Evolutionary conservation across 2,797 vertebrate genomes (phyloP).

Genomic region (Dendrocincla tyrannina): DNA sequence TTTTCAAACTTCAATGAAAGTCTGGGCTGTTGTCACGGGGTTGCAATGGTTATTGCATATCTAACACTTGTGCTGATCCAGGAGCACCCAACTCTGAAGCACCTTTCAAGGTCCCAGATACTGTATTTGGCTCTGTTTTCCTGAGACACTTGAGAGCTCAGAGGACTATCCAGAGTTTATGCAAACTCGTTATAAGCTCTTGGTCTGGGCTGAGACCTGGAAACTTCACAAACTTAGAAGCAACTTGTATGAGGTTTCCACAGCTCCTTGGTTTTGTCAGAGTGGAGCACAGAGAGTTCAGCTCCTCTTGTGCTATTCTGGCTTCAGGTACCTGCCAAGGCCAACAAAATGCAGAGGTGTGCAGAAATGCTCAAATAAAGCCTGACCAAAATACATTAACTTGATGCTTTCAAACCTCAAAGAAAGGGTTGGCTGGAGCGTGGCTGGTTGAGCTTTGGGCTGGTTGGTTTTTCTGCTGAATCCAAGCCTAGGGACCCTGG

Average conservation of each 20-base stretch:
- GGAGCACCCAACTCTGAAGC: background rate
- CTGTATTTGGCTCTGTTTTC: background rate
- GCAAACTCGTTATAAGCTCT: constrained; percentile 21
- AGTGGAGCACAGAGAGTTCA: background rate
- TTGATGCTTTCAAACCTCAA: background rate
- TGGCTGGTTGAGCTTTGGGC: background rate
- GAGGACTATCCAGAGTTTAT: constrained; percentile 27
- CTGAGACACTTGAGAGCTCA: background rate
- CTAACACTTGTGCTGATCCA: background rate
- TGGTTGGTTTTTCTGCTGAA: background rate
- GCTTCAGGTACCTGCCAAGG: constrained; percentile 36
- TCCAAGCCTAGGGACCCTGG: background rate
- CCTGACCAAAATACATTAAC: background rate
- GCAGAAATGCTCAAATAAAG: constrained; percentile 13
- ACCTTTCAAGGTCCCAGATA: background rate
- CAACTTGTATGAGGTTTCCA: background rate
- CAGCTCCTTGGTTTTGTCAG: background rate
- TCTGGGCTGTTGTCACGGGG: background rate
- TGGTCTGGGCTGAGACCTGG: constrained; percentile 12
- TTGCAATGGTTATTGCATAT: background rate
- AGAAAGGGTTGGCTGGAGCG: background rate
- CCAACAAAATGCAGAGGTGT: background rate
- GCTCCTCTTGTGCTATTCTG: background rate
- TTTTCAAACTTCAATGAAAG: background rate
- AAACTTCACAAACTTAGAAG: constrained; percentile 14